Evolutionary conservation across 2,113 vertebrate species (phyloP).

Genomic region (Pipa parva): DNA sequence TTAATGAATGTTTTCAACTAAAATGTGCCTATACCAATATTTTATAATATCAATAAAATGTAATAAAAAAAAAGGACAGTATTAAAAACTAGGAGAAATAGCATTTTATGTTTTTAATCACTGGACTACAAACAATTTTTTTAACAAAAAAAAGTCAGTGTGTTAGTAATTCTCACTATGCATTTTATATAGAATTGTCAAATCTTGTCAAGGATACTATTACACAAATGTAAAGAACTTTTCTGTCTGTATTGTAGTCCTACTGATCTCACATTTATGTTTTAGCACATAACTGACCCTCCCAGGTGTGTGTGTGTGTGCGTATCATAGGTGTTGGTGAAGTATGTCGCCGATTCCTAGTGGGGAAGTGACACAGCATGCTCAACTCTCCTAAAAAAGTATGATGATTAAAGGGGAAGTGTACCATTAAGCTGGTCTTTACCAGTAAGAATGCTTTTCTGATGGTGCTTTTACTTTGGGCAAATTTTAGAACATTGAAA

Average conservation of each 20-base stretch:
- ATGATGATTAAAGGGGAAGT: too few species aligned
- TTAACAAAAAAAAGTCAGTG: constrained; percentile 60
- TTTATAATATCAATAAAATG: constrained; percentile 55
- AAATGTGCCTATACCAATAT: constrained; percentile 71
- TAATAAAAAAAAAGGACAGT: constrained; percentile 58
- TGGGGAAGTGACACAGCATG: too few species aligned
- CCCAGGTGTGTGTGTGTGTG: too few species aligned
- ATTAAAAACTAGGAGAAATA: constrained; percentile 63
- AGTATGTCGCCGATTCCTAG: too few species aligned
- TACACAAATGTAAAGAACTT: too few species aligned
- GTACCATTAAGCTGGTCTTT: too few species aligned
- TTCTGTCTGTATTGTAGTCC: not conserved
- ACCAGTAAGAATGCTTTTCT: too few species aligned
- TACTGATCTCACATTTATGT: not conserved
- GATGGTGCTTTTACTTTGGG: too few species aligned
- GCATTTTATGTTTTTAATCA: constrained; percentile 71
- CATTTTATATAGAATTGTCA: constrained; percentile 62
- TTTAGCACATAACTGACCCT: too few species aligned
- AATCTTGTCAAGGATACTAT: not conserved
- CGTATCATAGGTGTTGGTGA: too few species aligned
- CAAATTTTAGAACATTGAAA: too few species aligned
- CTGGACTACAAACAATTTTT: constrained; percentile 62
- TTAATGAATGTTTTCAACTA: constrained; percentile 71
- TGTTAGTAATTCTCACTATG: constrained; percentile 71
- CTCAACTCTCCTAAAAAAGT: too few species aligned